phyloP scores from a whole-genome alignment of 1,140 invertebrate species.

The Bilobella aurantiaca region DNA sequence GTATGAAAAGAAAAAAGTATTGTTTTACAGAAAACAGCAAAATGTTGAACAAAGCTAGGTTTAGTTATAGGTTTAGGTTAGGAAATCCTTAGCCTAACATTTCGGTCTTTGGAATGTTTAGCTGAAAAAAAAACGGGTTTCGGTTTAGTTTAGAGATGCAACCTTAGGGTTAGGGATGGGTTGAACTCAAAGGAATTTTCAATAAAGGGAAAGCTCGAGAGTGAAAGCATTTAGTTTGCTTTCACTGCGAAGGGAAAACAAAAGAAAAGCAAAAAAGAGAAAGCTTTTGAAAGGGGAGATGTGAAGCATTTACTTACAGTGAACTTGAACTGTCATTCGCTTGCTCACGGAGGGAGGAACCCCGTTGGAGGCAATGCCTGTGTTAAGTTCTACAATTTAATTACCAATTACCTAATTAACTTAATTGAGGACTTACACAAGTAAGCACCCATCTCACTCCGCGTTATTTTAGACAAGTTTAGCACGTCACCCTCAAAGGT shows the following conservation, averaged over 20 bases:
- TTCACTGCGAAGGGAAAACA: background rate
- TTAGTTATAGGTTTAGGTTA: no score
- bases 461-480: slow-evolving; percentile 63
- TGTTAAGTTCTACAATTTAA: background rate
- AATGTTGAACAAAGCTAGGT: no score
- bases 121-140: no score
- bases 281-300: slow-evolving; percentile 13
- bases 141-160: no score
- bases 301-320: slow-evolving; percentile 58
- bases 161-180: no score
- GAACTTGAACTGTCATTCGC: slow-evolving; percentile 67
- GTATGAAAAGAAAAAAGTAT: no score
- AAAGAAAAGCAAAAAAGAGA: slow-evolving; percentile 7
- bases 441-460: slow-evolving; percentile 76
- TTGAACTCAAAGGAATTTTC: slow-evolving; percentile 10
- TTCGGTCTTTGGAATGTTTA: no score
- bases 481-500: slow-evolving; percentile 63
- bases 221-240: background rate
- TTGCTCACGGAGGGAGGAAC: slow-evolving; percentile 69
- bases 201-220: background rate
- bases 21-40: no score
- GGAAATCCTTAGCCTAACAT: no score
- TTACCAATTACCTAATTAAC: background rate
- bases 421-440: slow-evolving; percentile 48
- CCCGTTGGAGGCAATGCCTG: slow-evolving; percentile 49